Evolutionary conservation across 2,113 vertebrate species (phyloP).

Genomic region (Corydoras sp.): DNA sequence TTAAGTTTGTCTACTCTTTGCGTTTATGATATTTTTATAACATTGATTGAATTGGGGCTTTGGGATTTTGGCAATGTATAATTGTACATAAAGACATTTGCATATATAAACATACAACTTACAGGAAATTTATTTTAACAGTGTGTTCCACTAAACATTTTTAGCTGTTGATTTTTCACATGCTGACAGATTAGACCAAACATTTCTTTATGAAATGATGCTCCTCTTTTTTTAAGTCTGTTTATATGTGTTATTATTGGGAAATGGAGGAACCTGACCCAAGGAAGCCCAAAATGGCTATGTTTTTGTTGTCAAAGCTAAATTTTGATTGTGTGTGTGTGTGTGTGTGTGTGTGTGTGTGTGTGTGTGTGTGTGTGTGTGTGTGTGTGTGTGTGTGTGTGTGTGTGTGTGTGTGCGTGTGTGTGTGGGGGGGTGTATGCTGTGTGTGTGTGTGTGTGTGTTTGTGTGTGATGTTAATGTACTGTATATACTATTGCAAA

Average conservation of each 20-base stretch:
- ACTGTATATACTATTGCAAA: conserved; percentile 9
- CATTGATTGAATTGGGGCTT: conserved; percentile 1
- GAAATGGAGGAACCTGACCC: background rate
- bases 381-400: background rate
- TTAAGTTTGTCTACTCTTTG: background rate
- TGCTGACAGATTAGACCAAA: conserved; percentile 19
- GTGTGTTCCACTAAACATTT: conserved; percentile 9
- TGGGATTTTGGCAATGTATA: conserved; percentile 16
- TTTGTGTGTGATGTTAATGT: conserved; percentile 24
- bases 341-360: conserved; percentile 40
- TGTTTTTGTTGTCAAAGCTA: background rate
- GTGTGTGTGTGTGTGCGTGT: conserved; percentile 7
- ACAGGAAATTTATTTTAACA: conserved; percentile 7
- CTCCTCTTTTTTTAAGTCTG: background rate
- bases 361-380: conserved; percentile 32
- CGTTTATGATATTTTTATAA: background rate
- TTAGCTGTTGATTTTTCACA: conserved; percentile 18
- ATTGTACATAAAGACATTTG: conserved; percentile 22
- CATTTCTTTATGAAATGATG: background rate
- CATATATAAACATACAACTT: conserved; percentile 26
- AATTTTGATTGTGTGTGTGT: background rate
- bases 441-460: too few relatives aligned
- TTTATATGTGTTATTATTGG: background rate
- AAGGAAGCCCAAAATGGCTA: conserved; percentile 50
- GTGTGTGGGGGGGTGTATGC: too few relatives aligned